These are phyloP conservation scores for Campylorhamphus procurvoides DNA, from an alignment of 2,113 vertebrate species.

Conservation along the genomic window DNA sequence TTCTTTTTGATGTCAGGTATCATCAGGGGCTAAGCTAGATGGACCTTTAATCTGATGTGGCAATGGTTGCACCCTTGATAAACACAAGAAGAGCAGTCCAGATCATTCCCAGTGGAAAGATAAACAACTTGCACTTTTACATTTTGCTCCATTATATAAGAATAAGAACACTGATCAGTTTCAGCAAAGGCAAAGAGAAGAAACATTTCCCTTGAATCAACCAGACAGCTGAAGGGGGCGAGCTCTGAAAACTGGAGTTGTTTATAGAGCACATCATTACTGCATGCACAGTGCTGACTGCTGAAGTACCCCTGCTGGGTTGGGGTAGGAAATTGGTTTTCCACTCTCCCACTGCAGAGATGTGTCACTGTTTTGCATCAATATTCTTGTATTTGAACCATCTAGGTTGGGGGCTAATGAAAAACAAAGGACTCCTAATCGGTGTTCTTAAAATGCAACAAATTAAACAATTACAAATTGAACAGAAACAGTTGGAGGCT, in stretches of 20 bases:
- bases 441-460: background rate
- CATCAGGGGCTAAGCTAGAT: background rate
- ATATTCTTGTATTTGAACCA: background rate
- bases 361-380: background rate
- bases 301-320: background rate
- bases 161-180: background rate
- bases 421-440: constrained; percentile 23
- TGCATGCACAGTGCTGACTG: background rate
- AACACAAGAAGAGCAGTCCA: background rate
- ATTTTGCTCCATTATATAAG: background rate
- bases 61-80: background rate
- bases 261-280: background rate
- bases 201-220: background rate
- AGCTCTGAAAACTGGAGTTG: background rate
- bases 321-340: constrained; percentile 2
- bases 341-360: background rate
- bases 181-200: background rate
- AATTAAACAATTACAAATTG: constrained; percentile 30
- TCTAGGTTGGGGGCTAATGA: background rate
- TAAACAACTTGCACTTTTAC: accelerated
- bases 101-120: background rate
- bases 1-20: background rate
- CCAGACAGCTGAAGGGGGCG: background rate
- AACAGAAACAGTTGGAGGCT: background rate
- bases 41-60: background rate